Evolutionary conservation across 2,113 vertebrate genomes (phyloP), one percentile per base, ranked within the genome.

Genomic region (Prionailurus bengalensis): DNA sequence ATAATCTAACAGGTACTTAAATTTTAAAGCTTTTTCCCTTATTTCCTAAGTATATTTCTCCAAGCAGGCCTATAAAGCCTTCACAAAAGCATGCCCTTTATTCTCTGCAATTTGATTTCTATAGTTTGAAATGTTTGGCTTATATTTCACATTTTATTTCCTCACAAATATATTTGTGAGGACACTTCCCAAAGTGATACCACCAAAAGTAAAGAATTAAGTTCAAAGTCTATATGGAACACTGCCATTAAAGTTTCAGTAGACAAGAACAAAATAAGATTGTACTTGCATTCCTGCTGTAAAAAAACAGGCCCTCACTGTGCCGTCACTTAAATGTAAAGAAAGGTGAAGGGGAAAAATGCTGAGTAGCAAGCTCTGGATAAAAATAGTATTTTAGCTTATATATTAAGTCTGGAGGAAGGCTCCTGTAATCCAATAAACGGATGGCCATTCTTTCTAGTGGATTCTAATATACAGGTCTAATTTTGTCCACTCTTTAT

Each of bases 131-230:
- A 89, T 89, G 12, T 78, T 78, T 78, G 19, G 6, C 84, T 95
- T 95, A 14, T 68, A 65, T 79, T 96, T 95, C n/a, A 73, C 2
- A 71, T 82, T 89, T 96, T 90, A 66, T 76, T 39, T 81, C 7
- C 23, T 78, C 8, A 74, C 45, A 91, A 92, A 31, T 76, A 51
- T 39, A 81, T 55, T 71, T 79, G 51, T 88, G 76, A 15, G 71
- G 39, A 78, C 11, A 83, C 39, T 94, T 95, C 81, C n/a, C 58
- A 84, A 90, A 96, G 45, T 86, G 48, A 85, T 55, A 58, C 3
- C 53, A 71, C 19, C 23, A 25, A 95, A 84, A 53, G n/a, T 51
- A 84, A 96, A 90, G 21, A 78, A 94, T 80, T 89, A 95, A 55
- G 45, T 45, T 89, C 21, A 95, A 96, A 80, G 73, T 87, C 63